phyloP scores from a whole-genome alignment of 2,888 invertebrate genomes.

The Coelopa pilipes region DNA sequence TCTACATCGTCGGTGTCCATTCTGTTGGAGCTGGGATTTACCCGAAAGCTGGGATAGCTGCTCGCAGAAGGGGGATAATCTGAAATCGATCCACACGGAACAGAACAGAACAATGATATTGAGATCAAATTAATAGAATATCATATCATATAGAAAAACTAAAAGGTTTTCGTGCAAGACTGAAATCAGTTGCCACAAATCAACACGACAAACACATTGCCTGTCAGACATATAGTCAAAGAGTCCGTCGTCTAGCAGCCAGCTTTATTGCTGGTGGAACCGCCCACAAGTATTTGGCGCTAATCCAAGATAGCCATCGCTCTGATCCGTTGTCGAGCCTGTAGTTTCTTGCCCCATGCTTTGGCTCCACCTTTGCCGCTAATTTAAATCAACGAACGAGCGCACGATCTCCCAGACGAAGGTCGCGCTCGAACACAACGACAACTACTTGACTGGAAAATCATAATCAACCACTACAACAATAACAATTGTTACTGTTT shows the following conservation, averaged over 20 bases:
- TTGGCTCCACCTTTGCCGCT: constrained; percentile 26
- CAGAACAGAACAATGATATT: too few relatives aligned
- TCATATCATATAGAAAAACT: too few relatives aligned
- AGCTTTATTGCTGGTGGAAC: constrained; percentile 45
- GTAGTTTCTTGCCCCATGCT: neutral
- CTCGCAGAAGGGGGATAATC: constrained; percentile 54
- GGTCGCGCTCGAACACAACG: neutral
- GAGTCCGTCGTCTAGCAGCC: constrained; percentile 22
- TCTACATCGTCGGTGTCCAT: constrained; percentile 90
- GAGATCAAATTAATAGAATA: too few relatives aligned
- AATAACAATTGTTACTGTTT: constrained; percentile 1
- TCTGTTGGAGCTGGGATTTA: constrained; percentile 58
- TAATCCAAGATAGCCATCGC: constrained; percentile 47
- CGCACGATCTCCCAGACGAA: neutral
- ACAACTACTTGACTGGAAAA: neutral
- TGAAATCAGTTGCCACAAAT: too few relatives aligned
- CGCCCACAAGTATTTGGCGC: constrained; percentile 51
- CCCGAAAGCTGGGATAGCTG: constrained; percentile 63
- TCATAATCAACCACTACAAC: neutral
- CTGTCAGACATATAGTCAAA: too few relatives aligned
- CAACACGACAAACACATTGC: too few relatives aligned
- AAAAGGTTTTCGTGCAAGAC: too few relatives aligned
- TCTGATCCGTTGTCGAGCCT: constrained; percentile 3
- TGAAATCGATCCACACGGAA: constrained; percentile 31
- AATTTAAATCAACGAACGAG: constrained; percentile 16